Percentiles rank a stretch among this genome's conserved stretches.
Evolutionary conservation across 1,140 invertebrate genomes (phyloP).

Genomic region (Potamilus streckersoni): DNA sequence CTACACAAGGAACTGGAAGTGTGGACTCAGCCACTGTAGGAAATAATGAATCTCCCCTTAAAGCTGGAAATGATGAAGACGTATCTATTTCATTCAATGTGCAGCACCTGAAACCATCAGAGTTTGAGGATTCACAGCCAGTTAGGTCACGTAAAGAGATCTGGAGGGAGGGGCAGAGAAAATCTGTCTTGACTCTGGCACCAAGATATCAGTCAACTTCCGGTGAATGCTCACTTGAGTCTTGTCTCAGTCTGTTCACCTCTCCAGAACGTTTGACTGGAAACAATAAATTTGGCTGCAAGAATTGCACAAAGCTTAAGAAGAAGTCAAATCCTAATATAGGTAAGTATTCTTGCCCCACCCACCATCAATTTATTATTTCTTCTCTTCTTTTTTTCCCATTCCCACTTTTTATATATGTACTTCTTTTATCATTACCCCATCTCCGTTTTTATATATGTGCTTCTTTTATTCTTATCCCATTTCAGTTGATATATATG

Average conservation of each 20-base stretch:
- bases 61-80: too few relatives aligned
- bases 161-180: conserved; percentile 48
- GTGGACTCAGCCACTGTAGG: too few relatives aligned
- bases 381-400: too few relatives aligned
- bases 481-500: too few relatives aligned
- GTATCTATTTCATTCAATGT: too few relatives aligned
- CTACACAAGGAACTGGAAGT: too few relatives aligned
- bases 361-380: too few relatives aligned
- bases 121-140: not conserved
- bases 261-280: conserved; percentile 87
- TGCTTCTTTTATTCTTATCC: too few relatives aligned
- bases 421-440: too few relatives aligned
- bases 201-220: conserved; percentile 78
- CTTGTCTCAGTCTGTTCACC: conserved; percentile 93
- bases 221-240: conserved; percentile 80
- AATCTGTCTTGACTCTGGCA: conserved; percentile 44
- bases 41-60: too few relatives aligned
- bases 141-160: conserved; percentile 51
- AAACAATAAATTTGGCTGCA: conserved; percentile 92
- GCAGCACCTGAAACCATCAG: not conserved
- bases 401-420: too few relatives aligned
- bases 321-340: conserved; percentile 37
- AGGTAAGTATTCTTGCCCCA: conserved; percentile 26
- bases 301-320: conserved; percentile 81
- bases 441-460: too few relatives aligned